Conservation (phyloP, 2,888 invertebrate genomes). For the Sympetrum striolatum region DNA sequence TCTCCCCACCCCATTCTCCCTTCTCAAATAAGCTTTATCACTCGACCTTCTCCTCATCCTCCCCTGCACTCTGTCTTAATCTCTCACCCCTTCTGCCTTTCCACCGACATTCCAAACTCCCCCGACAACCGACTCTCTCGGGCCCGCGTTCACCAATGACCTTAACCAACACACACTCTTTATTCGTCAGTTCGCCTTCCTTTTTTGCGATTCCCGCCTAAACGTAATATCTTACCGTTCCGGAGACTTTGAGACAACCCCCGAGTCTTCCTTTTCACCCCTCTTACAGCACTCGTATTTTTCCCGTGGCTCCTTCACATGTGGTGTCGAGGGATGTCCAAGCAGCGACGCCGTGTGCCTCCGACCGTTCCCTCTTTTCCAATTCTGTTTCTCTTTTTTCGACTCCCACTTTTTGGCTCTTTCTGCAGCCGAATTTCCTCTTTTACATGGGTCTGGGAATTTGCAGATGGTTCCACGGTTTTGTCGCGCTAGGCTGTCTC, state of each 20-base stretch:
- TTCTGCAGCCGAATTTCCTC: not conserved
- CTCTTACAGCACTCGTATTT: not conserved
- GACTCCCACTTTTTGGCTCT: not conserved
- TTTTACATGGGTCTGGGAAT: not conserved
- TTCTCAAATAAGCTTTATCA: not conserved
- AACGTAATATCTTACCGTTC: not conserved
- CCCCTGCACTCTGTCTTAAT: too few relatives aligned
- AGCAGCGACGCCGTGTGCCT: not conserved
- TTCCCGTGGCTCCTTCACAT: not conserved
- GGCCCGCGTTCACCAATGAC: not conserved
- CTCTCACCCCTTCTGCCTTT: not conserved
- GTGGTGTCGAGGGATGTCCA: not conserved
- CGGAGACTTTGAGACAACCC: not conserved
- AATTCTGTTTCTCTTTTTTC: not conserved
- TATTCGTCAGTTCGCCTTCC: not conserved
- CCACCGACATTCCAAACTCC: not conserved
- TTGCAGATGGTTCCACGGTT: not conserved
- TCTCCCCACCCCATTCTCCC: not conserved
- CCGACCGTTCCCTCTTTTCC: not conserved
- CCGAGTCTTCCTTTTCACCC: not conserved
- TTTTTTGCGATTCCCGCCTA: not conserved
- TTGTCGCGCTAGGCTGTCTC: not conserved
- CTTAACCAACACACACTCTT: not conserved
- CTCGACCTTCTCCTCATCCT: not conserved
- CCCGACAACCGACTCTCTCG: not conserved